These are phyloP conservation scores for Oscheius myriophilus DNA, from an alignment of 2,888 invertebrate genomes.

Conservation along the genomic window DNA sequence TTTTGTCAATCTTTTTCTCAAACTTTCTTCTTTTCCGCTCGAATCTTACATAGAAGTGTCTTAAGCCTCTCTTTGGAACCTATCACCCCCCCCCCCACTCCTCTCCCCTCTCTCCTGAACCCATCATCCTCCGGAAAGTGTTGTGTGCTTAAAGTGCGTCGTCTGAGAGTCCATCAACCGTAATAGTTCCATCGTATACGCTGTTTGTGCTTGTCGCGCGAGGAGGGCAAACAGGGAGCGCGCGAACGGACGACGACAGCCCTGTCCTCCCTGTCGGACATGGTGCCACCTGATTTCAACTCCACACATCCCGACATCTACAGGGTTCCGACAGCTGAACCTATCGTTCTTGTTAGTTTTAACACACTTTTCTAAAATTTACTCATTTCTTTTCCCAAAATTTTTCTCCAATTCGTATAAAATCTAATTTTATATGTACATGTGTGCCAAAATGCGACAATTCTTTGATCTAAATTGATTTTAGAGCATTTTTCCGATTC, in stretches of 20 bases:
- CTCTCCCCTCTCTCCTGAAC: too few species aligned
- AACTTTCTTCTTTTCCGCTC: too few species aligned
- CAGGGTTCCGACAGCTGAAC: constrained; percentile 23
- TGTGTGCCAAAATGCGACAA: too few species aligned
- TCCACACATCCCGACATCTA: constrained; percentile 17
- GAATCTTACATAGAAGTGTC: too few species aligned
- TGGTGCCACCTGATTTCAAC: constrained; percentile 6
- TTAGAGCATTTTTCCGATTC: background rate
- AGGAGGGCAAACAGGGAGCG: constrained; percentile 16
- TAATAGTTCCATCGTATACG: constrained; percentile 17
- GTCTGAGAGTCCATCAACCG: constrained; percentile 7
- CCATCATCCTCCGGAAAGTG: too few species aligned
- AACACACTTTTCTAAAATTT: too few species aligned
- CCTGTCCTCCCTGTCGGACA: constrained; percentile 9
- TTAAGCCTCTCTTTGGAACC: too few species aligned
- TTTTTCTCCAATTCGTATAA: background rate
- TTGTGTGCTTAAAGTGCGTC: background rate
- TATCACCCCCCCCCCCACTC: too few species aligned
- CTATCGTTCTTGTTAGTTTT: constrained; percentile 24
- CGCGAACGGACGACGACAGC: background rate
- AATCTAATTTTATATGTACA: background rate
- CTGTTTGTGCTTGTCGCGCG: constrained; percentile 20
- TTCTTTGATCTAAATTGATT: background rate
- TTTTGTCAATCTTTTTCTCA: too few species aligned
- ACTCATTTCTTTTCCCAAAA: background rate